Base-by-base conservation (phyloP, 2,113 vertebrate species). In the Malurus elegans region DNA sequence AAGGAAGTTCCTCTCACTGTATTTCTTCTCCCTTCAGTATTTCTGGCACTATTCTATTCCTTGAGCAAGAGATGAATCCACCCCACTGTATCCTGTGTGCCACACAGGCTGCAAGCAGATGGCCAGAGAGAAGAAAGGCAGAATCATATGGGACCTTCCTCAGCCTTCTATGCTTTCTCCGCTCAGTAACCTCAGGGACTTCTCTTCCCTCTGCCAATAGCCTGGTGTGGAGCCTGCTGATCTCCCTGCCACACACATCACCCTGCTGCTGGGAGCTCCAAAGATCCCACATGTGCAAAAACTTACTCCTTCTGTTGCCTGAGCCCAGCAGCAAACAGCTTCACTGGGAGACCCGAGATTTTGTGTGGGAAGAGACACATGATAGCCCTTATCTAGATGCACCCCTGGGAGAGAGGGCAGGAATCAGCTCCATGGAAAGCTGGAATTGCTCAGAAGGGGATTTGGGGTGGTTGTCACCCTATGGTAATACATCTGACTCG, bases 141-240 rank as follows among this genome's bases (percentile, higher is more conserved):
- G 40, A 18, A 11, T 5, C 29, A 24, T 14, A 8, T 3, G 12
- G 13, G 16, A 17, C 20, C 14, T 79, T 82, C 34, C 66, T 79
- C 34, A 61, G 26, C 13, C 51, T 84, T 67, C 50, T 54, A 5
- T 58, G 32, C 12, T 62, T 66, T 48, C n/a, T 83, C 16, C 67
- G 40, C 40, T 70, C 60, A 25, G 31, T 56, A 57, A 21, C 8
- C 10, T 18, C 18, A 66, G 6, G 13, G 17, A 9, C 18, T 92
- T 86, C 53, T 69, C 48, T 47, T 86, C 12, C n/a, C 5, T 0
- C 0, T 18, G 4, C 31, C 62, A 23, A 10, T 1, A 31, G 21
- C 18, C 67, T 60, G n/a, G 19, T 42, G 4, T 60, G 66, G 21
- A 76, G 51, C 47, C 50, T 53, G 42, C 42, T 58, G 69, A 48